These are phyloP conservation scores for Salmo trutta DNA, from an alignment of 2,797 vertebrate genomes.

Conservation along the genomic window DNA sequence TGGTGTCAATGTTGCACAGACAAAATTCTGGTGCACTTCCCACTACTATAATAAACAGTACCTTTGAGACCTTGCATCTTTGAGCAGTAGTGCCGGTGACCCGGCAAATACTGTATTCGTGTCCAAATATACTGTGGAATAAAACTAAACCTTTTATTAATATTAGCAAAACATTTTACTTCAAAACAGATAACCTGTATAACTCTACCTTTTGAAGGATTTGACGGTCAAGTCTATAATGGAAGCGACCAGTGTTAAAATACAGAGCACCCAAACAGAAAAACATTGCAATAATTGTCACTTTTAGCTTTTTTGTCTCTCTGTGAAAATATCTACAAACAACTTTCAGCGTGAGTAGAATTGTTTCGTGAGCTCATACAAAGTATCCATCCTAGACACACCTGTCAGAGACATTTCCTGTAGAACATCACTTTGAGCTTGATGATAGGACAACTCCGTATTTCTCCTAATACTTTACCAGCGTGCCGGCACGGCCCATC, in stretches of 20 bases:
- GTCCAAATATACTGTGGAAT: not conserved
- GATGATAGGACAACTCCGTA: conserved; percentile 56
- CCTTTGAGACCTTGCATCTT: not conserved
- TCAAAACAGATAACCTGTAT: not conserved
- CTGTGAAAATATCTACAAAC: not conserved
- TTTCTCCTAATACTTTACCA: conserved; percentile 67
- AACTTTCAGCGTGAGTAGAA: not conserved
- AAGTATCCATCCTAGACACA: conserved; percentile 41
- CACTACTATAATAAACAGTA: not conserved
- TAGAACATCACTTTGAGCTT: conserved; percentile 57
- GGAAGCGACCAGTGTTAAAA: not conserved
- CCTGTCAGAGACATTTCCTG: conserved; percentile 59
- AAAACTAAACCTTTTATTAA: not conserved
- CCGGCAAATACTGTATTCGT: not conserved
- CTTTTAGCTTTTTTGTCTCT: not conserved
- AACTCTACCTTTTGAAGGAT: too few relatives aligned
- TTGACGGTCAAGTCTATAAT: not conserved
- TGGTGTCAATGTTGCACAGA: conserved; percentile 60
- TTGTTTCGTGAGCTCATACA: conserved; percentile 12
- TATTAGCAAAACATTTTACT: not conserved
- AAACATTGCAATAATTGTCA: not conserved
- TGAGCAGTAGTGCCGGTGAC: not conserved
- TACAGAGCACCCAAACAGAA: not conserved
- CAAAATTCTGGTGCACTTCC: conserved; percentile 7
- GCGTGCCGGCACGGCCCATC: conserved; percentile 49